Evolutionary conservation across 2,113 vertebrate genomes (phyloP).

Genomic region (Engystomops pustulosus): DNA sequence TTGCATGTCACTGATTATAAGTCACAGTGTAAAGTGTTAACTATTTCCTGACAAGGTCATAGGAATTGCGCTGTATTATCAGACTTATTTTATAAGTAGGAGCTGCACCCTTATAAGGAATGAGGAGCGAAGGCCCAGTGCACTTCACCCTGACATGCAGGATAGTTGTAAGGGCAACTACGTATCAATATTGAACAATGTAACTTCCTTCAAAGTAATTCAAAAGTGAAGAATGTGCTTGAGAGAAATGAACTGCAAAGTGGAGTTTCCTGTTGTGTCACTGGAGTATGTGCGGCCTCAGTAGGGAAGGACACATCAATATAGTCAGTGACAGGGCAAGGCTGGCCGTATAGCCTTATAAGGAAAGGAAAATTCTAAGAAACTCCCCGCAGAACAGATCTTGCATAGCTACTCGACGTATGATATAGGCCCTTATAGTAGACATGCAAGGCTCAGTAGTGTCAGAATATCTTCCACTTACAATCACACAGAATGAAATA

Average conservation of each 20-base stretch:
- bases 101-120: too few species aligned
- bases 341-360: constrained; percentile 26
- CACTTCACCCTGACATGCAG: too few species aligned
- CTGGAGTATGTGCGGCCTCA: constrained; percentile 12
- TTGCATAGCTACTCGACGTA: background rate
- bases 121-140: too few species aligned
- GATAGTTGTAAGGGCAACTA: background rate
- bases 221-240: background rate
- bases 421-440: background rate
- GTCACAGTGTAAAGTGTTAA: background rate
- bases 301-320: background rate
- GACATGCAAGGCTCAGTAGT: background rate
- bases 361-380: constrained; percentile 16
- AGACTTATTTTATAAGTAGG: too few species aligned
- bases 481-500: background rate
- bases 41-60: background rate
- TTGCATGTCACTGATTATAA: constrained; percentile 21
- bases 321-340: background rate
- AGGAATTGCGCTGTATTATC: too few species aligned
- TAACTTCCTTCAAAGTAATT: background rate
- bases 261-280: constrained; percentile 48
- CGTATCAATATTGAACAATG: background rate
- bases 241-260: background rate
- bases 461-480: background rate
- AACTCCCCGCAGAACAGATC: background rate